A percentile compares a stretch with the other conserved stretches of the same genome.
Conservation (phyloP, 2,797 vertebrate genomes). For the Halcyon leucocephala region DNA sequence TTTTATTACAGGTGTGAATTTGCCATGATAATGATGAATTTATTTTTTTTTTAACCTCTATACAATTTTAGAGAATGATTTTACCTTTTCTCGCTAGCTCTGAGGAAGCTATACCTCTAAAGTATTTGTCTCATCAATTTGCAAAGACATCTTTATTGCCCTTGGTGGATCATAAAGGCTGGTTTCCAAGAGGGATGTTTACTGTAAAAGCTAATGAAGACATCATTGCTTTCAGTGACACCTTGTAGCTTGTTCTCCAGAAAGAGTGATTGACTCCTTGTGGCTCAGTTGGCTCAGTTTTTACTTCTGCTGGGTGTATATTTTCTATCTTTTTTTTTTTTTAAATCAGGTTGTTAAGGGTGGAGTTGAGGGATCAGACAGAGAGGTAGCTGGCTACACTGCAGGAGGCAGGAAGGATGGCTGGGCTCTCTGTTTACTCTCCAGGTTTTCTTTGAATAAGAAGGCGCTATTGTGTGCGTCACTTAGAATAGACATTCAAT, state of each 20-base stretch:
- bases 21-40: neutral
- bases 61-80: neutral
- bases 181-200: conserved; percentile 53
- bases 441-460: neutral
- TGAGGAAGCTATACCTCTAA: conserved; percentile 13
- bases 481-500: neutral
- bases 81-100: neutral
- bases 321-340: conserved; percentile 17
- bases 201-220: conserved; percentile 65
- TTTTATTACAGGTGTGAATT: neutral
- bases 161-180: conserved; percentile 42
- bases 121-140: conserved; percentile 64
- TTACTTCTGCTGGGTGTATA: conserved; percentile 21
- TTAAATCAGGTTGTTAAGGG: neutral
- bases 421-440: neutral
- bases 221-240: conserved; percentile 30
- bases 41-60: neutral
- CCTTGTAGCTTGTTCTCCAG: conserved; percentile 8
- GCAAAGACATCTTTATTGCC: conserved; percentile 61
- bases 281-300: conserved; percentile 27
- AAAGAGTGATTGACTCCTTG: conserved; percentile 34
- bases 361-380: neutral
- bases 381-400: neutral
- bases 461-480: neutral
- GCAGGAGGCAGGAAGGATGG: neutral